Conservation (phyloP, 1,140 invertebrate species). For the Armadillidium nasatum region DNA sequence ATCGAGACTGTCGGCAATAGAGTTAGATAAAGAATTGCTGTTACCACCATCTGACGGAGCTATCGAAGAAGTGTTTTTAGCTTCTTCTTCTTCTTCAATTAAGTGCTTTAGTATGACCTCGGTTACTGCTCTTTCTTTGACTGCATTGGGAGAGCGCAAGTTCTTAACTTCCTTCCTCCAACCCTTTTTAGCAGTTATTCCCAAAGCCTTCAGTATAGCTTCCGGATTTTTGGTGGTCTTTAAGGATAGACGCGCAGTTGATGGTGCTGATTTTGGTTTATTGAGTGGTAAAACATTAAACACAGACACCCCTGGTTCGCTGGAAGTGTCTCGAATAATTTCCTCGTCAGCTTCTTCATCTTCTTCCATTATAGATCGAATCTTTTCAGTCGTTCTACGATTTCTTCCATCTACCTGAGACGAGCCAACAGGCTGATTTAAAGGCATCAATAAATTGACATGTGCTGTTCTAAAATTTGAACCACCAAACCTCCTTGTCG, state of each 20-base stretch:
- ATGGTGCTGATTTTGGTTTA: slow-evolving; percentile 42
- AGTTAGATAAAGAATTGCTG: slow-evolving; percentile 16
- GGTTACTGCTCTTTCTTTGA: slow-evolving; percentile 38
- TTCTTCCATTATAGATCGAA: slow-evolving; percentile 40
- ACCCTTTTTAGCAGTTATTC: slow-evolving; percentile 26
- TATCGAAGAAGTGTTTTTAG: neutral
- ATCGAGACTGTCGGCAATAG: slow-evolving; percentile 25
- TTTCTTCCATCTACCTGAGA: slow-evolving; percentile 34
- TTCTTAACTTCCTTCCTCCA: slow-evolving; percentile 25
- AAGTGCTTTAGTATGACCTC: slow-evolving; percentile 40
- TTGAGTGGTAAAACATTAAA: slow-evolving; percentile 32
- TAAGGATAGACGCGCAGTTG: slow-evolving; percentile 33
- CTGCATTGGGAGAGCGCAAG: slow-evolving; percentile 21
- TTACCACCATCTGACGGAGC: slow-evolving; percentile 8
- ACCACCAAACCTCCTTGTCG: slow-evolving; percentile 25
- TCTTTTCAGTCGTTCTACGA: slow-evolving; percentile 36
- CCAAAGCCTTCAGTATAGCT: slow-evolving; percentile 30
- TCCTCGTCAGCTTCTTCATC: slow-evolving; percentile 27
- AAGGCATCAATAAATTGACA: slow-evolving; percentile 41
- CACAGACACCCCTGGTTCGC: slow-evolving; percentile 39
- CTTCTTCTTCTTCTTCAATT: slow-evolving; percentile 22
- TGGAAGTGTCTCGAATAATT: slow-evolving; percentile 35
- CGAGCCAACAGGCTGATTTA: slow-evolving; percentile 42
- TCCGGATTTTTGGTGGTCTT: slow-evolving; percentile 39
- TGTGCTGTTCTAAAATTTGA: slow-evolving; percentile 40